phyloP scores from a whole-genome alignment of 2,888 invertebrate genomes.

The Euclidia mi region DNA sequence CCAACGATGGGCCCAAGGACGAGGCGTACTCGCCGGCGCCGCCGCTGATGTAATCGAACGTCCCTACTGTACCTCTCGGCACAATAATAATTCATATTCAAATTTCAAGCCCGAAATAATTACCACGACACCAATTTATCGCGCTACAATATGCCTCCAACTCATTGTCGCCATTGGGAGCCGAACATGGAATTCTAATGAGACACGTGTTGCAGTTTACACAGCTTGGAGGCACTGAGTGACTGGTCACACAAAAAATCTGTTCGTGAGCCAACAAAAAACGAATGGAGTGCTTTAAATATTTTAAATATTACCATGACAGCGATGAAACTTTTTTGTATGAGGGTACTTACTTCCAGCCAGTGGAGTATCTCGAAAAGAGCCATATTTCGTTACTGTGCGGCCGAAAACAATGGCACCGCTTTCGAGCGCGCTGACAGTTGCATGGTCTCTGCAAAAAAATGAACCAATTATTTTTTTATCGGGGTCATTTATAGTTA shows the following conservation, averaged over 20 bases:
- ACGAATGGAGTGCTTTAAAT: conserved; percentile 63
- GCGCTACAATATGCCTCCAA: conserved; percentile 61
- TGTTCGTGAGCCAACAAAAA: conserved; percentile 61
- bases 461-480: conserved; percentile 30
- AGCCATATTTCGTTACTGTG: conserved; percentile 99
- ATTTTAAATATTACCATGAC: conserved; percentile 51
- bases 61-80: conserved; percentile 58
- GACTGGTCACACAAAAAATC: conserved; percentile 60
- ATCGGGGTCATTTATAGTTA: background rate
- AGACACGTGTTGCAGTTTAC: conserved; percentile 80
- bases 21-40: conserved; percentile 68
- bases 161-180: conserved; percentile 65
- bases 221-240: conserved; percentile 64
- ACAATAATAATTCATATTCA: conserved; percentile 80
- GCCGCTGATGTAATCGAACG: conserved; percentile 82
- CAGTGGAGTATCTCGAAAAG: conserved; percentile 98
- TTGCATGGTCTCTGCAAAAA: conserved; percentile 96
- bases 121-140: conserved; percentile 75
- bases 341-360: conserved; percentile 94
- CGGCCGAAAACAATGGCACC: conserved; percentile 97
- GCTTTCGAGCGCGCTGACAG: conserved; percentile 96
- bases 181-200: conserved; percentile 61
- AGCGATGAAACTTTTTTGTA: conserved; percentile 26
- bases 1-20: conserved; percentile 69
- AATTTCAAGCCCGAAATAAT: conserved; percentile 75